These are phyloP conservation scores for Eremobia ochroleuca DNA, from an alignment of 2,888 invertebrate species.

Conservation along the genomic window DNA sequence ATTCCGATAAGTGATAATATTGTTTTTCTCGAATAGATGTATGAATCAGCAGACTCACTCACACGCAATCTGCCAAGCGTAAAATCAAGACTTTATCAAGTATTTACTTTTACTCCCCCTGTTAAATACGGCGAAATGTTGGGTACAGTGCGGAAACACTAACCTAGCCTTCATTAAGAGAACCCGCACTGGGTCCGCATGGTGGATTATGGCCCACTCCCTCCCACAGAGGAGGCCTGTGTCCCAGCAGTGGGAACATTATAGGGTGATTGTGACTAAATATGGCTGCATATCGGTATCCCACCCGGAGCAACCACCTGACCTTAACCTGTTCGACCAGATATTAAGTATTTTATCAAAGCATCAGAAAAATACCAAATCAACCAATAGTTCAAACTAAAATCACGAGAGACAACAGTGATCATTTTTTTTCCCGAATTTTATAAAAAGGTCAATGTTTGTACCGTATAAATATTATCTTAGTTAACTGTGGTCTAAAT, in stretches of 20 bases:
- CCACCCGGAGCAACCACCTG: conserved; percentile 9
- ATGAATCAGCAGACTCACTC: conserved; percentile 20
- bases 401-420: conserved; percentile 52
- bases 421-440: conserved; percentile 33
- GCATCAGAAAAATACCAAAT: background rate
- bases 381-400: conserved; percentile 1
- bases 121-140: background rate
- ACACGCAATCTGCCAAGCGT: background rate
- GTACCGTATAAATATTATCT: conserved; percentile 16
- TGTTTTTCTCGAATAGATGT: conserved; percentile 12
- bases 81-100: background rate
- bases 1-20: conserved; percentile 2
- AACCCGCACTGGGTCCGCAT: too few species aligned
- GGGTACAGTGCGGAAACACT: background rate
- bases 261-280: background rate
- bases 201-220: too few species aligned
- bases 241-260: too few species aligned
- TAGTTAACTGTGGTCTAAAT: conserved; percentile 44
- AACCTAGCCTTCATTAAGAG: background rate
- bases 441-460: conserved; percentile 54
- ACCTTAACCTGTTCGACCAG: conserved; percentile 18
- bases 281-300: conserved; percentile 6
- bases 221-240: too few species aligned
- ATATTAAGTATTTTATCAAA: background rate
- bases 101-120: background rate